Evolutionary conservation across 2,888 invertebrate species (phyloP).

Genomic region (Ichneumoninae sp.): DNA sequence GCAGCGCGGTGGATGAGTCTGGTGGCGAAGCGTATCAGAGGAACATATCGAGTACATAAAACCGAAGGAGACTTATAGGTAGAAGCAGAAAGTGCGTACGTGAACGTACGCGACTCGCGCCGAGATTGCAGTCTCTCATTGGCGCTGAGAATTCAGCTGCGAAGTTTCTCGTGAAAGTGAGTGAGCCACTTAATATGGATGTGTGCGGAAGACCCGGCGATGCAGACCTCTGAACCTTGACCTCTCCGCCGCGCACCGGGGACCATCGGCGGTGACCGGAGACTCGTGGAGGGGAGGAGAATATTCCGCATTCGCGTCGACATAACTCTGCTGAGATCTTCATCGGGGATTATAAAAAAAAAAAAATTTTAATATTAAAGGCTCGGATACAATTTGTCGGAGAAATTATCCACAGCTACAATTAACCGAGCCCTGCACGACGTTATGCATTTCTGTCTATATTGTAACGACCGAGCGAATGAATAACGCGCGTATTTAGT

Average conservation of each 20-base stretch:
- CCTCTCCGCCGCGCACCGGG: constrained; percentile 71
- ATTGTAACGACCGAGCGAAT: too few species aligned
- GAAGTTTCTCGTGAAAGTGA: constrained; percentile 73
- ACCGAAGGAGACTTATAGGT: background rate
- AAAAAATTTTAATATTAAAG: background rate
- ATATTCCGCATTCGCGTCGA: constrained; percentile 35
- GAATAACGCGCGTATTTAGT: too few species aligned
- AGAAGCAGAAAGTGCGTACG: constrained; percentile 16
- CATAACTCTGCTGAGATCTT: constrained; percentile 25
- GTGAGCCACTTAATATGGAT: constrained; percentile 79
- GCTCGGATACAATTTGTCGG: background rate
- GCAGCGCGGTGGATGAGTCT: background rate
- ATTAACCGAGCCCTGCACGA: too few species aligned
- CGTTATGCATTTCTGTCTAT: too few species aligned
- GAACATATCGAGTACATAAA: constrained; percentile 19
- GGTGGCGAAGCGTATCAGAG: background rate
- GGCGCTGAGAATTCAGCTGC: constrained; percentile 11
- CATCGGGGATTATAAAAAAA: background rate
- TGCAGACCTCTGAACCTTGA: constrained; percentile 78
- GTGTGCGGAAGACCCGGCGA: constrained; percentile 76
- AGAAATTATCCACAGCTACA: constrained; percentile 19
- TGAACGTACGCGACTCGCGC: constrained; percentile 6
- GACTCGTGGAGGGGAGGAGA: background rate
- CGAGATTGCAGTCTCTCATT: constrained; percentile 1
- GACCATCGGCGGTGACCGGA: constrained; percentile 71